Conservation (phyloP, 53 echinoderm and acorn worm species). For the Actinopyga echinites region DNA sequence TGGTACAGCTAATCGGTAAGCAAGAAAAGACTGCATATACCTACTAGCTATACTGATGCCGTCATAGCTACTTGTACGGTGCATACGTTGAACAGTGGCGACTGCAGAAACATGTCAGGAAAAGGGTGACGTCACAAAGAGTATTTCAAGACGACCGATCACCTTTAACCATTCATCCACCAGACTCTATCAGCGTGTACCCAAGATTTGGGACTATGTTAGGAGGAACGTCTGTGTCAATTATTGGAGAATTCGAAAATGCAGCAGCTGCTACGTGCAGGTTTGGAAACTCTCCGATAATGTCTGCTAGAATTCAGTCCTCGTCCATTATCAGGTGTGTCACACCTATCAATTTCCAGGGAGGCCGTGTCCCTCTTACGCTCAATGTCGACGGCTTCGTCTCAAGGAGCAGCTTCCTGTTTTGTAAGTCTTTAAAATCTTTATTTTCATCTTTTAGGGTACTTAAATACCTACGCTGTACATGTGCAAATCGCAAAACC, state of each 20-base stretch:
- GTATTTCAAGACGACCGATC: no score
- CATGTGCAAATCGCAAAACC: no score
- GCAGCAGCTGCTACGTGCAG: neutral
- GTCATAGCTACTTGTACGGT: no score
- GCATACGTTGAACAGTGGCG: no score
- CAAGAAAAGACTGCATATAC: no score
- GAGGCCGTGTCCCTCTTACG: slow-evolving; percentile 1
- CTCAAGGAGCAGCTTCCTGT: neutral
- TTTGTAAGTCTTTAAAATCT: neutral
- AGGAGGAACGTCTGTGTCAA: slow-evolving; percentile 6
- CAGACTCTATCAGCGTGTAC: neutral
- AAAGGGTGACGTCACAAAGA: no score
- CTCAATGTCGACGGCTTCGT: neutral
- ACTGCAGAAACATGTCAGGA: no score
- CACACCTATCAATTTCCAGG: slow-evolving; percentile 3
- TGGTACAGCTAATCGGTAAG: no score
- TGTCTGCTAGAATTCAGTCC: neutral
- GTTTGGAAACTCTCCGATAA: neutral
- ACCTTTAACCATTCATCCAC: no score
- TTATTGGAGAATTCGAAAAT: neutral
- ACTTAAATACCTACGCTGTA: no score
- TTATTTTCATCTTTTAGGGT: no score
- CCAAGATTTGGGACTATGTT: slow-evolving; percentile 23
- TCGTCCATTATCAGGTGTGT: neutral
- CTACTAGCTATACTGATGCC: no score